Percentiles rank a stretch among this genome's conserved stretches.
phyloP scores from a whole-genome alignment of 2,888 invertebrate species.

The Torymus auratus region DNA sequence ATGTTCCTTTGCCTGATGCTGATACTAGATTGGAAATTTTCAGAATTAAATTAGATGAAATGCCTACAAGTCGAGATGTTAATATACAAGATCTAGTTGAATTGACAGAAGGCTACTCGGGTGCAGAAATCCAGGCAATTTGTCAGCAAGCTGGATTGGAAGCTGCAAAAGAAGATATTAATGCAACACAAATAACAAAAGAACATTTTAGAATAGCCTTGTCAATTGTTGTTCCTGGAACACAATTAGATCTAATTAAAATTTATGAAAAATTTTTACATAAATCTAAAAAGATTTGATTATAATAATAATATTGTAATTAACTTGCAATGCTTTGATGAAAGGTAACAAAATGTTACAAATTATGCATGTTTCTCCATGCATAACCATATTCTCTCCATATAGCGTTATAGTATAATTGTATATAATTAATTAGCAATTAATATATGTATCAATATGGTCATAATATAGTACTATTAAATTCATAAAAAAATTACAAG shows the following conservation, averaged over 20 bases:
- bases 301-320: not conserved
- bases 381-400: no score
- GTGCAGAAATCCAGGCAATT: constrained; percentile 93
- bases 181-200: constrained; percentile 81
- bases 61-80: constrained; percentile 83
- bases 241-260: constrained; percentile 83
- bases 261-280: constrained; percentile 84
- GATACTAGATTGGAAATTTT: constrained; percentile 90
- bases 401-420: no score
- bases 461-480: no score
- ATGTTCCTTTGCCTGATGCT: constrained; percentile 93
- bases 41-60: constrained; percentile 85
- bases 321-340: no score
- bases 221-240: constrained; percentile 85
- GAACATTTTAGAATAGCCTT: constrained; percentile 87
- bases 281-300: constrained; percentile 59
- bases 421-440: no score
- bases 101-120: constrained; percentile 90
- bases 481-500: no score
- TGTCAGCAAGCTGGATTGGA: constrained; percentile 94
- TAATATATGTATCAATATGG: no score
- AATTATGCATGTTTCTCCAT: no score
- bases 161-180: constrained; percentile 87
- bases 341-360: no score
- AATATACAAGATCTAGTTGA: constrained; percentile 82